A percentile compares a stretch with the other conserved stretches of the same genome.
Evolutionary conservation across 2,113 vertebrate species (phyloP).

Genomic region (Taxidea taxus): DNA sequence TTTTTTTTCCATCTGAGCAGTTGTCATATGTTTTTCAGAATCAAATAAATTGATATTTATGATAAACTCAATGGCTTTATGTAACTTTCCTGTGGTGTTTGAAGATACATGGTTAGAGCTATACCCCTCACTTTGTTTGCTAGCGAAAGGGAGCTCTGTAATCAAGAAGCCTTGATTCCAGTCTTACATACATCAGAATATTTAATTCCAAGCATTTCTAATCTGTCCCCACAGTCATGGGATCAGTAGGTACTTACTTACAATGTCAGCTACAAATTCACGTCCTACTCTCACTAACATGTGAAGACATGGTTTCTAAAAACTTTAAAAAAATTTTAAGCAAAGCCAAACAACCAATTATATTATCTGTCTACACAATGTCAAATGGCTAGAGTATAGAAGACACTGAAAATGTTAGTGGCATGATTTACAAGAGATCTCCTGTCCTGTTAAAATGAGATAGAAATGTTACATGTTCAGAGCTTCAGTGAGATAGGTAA

Average conservation of each 20-base stretch:
- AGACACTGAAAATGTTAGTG: background rate
- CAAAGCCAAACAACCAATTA: background rate
- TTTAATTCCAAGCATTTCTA: background rate
- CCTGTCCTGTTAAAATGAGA: background rate
- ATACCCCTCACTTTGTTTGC: background rate
- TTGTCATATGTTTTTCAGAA: background rate
- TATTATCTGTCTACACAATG: background rate
- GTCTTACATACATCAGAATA: too few relatives aligned
- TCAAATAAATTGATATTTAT: background rate
- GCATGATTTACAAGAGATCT: background rate
- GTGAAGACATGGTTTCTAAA: background rate
- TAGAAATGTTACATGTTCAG: background rate
- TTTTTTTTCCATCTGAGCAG: background rate
- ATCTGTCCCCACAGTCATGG: background rate
- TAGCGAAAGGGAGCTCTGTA: background rate
- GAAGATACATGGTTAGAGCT: background rate
- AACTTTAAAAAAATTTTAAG: background rate
- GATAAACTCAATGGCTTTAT: background rate
- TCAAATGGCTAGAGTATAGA: background rate
- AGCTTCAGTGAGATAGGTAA: background rate
- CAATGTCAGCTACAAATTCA: background rate
- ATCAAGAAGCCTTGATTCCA: background rate
- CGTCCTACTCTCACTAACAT: background rate
- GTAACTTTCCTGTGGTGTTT: background rate
- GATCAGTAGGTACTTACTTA: background rate